Percentiles rank a stretch among this genome's conserved stretches.
Evolutionary conservation across 2,113 vertebrate species (phyloP).

Genomic region (Lepisosteus oculatus): DNA sequence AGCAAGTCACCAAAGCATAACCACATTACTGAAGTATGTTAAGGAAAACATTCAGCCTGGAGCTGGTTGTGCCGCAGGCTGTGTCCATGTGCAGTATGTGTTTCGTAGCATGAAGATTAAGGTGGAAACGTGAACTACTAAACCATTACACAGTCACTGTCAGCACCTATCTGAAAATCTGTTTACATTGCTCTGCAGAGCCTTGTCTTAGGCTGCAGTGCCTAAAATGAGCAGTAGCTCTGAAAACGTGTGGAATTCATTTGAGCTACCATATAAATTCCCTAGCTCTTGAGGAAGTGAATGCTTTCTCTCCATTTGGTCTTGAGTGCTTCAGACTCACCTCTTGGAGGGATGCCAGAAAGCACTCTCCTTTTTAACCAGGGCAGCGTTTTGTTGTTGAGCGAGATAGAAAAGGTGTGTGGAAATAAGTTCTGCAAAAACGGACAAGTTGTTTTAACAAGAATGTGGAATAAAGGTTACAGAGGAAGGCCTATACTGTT

Average conservation of each 20-base stretch:
- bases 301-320: conserved; percentile 5
- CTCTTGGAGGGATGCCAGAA: conserved; percentile 3
- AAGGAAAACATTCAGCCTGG: no score
- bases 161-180: not conserved
- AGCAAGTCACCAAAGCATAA: not conserved
- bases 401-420: conserved; percentile 7
- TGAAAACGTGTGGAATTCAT: conserved; percentile 5
- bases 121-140: not conserved
- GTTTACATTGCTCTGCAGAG: not conserved
- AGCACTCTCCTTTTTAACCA: not conserved
- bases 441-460: conserved; percentile 10
- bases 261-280: conserved; percentile 5
- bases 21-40: no score
- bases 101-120: not conserved
- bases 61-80: no score
- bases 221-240: not conserved
- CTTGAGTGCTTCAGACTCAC: not conserved
- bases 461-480: not conserved
- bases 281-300: not conserved
- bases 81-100: no score
- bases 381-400: not conserved
- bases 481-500: conserved; percentile 1
- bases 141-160: not conserved
- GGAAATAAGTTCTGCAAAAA: conserved; percentile 4
- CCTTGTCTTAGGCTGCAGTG: not conserved